These are phyloP conservation scores for Dinomys branickii DNA, from an alignment of 2,113 vertebrate species.

Conservation along the genomic window DNA sequence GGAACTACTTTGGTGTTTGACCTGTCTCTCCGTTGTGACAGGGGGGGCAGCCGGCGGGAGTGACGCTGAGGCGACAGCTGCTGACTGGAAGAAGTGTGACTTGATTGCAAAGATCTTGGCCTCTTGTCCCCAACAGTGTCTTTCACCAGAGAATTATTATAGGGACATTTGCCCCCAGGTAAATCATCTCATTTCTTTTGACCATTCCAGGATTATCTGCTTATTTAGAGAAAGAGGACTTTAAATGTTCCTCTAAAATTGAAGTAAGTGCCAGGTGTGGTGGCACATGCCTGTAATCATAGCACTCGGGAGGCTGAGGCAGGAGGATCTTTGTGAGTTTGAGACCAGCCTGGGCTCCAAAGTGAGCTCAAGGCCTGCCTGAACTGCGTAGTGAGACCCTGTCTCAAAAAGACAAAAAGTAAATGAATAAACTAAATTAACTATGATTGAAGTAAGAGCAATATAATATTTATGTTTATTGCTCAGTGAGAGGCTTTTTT, in stretches of 20 bases:
- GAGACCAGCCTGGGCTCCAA: too few relatives aligned
- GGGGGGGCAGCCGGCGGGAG: conserved; percentile 83
- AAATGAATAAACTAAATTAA: too few relatives aligned
- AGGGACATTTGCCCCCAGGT: conserved; percentile 95
- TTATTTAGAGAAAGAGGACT: background rate
- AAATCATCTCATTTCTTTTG: background rate
- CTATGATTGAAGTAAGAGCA: conserved; percentile 26
- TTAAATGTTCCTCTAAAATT: background rate
- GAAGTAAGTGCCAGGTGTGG: background rate
- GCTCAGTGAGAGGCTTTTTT: background rate
- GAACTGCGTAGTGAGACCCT: too few relatives aligned
- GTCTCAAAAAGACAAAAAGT: too few relatives aligned
- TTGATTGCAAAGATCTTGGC: conserved; percentile 92
- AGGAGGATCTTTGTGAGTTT: too few relatives aligned
- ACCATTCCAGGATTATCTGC: background rate
- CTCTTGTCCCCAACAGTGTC: conserved; percentile 94
- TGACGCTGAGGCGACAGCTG: conserved; percentile 84
- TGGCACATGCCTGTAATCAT: too few relatives aligned
- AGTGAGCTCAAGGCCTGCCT: too few relatives aligned
- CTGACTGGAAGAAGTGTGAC: conserved; percentile 96
- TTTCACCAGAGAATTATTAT: conserved; percentile 92
- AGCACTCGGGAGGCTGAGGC: too few relatives aligned
- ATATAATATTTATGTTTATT: background rate
- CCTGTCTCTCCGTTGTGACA: conserved; percentile 71
- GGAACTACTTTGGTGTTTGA: background rate